These are phyloP conservation scores for Crocuta crocuta DNA, from an alignment of 2,113 vertebrate species.

Conservation along the genomic window DNA sequence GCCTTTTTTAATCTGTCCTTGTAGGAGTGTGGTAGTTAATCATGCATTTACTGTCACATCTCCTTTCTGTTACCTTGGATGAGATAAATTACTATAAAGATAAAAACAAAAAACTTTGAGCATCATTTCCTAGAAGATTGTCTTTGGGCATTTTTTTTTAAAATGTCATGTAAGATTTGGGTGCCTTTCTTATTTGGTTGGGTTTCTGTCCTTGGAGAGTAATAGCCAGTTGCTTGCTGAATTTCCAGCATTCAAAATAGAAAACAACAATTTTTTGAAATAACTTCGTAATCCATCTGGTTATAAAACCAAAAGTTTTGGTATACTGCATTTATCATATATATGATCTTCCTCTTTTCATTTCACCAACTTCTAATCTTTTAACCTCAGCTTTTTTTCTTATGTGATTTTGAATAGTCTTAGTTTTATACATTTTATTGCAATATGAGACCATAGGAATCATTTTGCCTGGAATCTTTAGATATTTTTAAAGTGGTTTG, in stretches of 20 bases:
- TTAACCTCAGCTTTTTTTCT: not conserved
- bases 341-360: not conserved
- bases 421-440: conserved; percentile 6
- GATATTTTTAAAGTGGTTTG: not conserved
- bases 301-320: conserved; percentile 24
- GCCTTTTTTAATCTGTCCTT: not conserved
- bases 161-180: not conserved
- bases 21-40: not conserved
- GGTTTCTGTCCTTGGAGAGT: not conserved
- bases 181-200: not conserved
- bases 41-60: not conserved
- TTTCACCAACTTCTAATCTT: not conserved
- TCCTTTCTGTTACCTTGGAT: not conserved
- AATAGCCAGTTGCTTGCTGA: not conserved
- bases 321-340: not conserved
- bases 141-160: not conserved
- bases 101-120: not conserved
- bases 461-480: conserved; percentile 23
- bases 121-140: not conserved
- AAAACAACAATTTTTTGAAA: not conserved
- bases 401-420: not conserved
- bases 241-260: not conserved
- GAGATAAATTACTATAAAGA: not conserved
- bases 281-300: not conserved
- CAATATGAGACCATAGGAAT: not conserved